A percentile compares a stretch with the other conserved stretches of the same genome.
Evolutionary conservation across 2,113 vertebrate genomes (phyloP).

Genomic region (Prietella phreatophila): DNA sequence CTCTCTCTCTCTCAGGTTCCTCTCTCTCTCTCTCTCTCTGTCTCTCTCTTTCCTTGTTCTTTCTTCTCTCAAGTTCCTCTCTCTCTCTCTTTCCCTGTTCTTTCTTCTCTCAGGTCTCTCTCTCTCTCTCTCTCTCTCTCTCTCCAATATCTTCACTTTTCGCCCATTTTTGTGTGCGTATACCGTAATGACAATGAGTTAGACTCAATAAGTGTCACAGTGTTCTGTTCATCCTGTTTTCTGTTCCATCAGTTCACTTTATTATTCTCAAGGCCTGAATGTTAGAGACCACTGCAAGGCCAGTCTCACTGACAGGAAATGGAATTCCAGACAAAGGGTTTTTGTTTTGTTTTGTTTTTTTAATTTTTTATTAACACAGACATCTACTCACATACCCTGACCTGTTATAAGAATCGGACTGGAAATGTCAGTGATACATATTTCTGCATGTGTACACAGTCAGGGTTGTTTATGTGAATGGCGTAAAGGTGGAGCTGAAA

Average conservation of each 20-base stretch:
- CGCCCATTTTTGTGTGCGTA: background rate
- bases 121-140: background rate
- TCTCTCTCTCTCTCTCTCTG: background rate
- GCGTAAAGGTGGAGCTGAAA: background rate
- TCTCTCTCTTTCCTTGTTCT: background rate
- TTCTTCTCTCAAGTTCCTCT: background rate
- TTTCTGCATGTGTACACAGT: background rate
- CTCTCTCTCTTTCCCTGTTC: background rate
- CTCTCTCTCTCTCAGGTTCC: background rate
- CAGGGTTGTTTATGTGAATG: background rate
- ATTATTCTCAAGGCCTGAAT: constrained; percentile 19
- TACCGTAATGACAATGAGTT: background rate
- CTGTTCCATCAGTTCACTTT: background rate
- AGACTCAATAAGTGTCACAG: background rate
- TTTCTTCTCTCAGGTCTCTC: too few relatives aligned
- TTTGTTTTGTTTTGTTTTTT: background rate
- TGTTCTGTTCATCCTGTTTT: constrained; percentile 18
- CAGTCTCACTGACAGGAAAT: background rate
- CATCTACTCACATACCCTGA: background rate
- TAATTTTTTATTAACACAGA: background rate
- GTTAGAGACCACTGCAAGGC: background rate
- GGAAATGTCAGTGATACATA: background rate
- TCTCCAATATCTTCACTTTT: background rate
- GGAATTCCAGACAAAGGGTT: background rate
- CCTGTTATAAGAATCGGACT: background rate